Evolutionary conservation across 1,140 invertebrate species (phyloP).

Genomic region (Ostrea edulis): DNA sequence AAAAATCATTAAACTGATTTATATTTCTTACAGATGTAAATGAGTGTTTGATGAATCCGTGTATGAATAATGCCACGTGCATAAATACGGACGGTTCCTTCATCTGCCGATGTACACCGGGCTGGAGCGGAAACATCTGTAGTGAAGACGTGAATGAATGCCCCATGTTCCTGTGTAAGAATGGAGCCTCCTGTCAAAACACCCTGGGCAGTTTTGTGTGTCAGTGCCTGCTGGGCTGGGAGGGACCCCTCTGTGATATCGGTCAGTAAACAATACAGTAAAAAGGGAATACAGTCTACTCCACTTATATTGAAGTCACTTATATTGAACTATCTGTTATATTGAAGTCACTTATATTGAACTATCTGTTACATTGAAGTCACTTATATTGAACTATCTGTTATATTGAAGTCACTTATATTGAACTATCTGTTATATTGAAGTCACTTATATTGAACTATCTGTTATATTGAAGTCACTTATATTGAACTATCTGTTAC

Average conservation of each 20-base stretch:
- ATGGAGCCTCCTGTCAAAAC: conserved; percentile 61
- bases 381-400: too few species aligned
- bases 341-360: too few species aligned
- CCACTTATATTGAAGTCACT: too few species aligned
- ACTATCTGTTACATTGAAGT: too few species aligned
- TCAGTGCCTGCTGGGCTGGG: conserved; percentile 63
- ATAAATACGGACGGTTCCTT: conserved; percentile 62
- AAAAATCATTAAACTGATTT: background rate
- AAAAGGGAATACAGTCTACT: too few species aligned
- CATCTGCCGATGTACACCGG: conserved; percentile 57
- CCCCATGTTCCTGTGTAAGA: conserved; percentile 59
- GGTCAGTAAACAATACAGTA: conserved; percentile 51
- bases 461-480: too few species aligned
- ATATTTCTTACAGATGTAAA: conserved; percentile 57
- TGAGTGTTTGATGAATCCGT: conserved; percentile 61
- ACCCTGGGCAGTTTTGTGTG: conserved; percentile 62
- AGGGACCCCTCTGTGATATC: conserved; percentile 56
- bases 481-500: too few species aligned
- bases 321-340: too few species aligned
- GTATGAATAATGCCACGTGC: conserved; percentile 60
- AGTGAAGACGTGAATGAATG: conserved; percentile 64
- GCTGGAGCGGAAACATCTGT: conserved; percentile 62
- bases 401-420: too few species aligned
- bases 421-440: too few species aligned
- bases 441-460: too few species aligned